Percentiles rank a stretch among this genome's conserved stretches.
phyloP scores from a whole-genome alignment of 2,113 vertebrate species.

The Daboia siamensis region DNA sequence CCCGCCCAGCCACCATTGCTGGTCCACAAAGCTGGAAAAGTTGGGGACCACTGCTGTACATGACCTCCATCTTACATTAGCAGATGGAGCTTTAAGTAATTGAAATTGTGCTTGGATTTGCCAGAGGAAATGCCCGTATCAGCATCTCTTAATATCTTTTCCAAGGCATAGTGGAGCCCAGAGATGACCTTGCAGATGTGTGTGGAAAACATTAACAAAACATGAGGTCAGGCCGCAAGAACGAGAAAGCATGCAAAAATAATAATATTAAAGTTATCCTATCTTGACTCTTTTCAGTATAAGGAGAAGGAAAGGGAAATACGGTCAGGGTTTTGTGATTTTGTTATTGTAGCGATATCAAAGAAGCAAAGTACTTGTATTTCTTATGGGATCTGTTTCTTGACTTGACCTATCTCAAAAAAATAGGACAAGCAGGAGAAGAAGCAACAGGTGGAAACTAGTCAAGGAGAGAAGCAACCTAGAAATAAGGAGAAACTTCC shows the following conservation, averaged over 20 bases:
- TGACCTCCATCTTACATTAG: not conserved
- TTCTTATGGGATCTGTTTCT: not conserved
- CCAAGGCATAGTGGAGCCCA: not conserved
- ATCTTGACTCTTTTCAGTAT: not conserved
- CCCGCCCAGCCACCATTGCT: not conserved
- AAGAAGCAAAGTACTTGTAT: not conserved
- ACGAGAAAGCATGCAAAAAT: not conserved
- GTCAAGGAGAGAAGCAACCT: no score
- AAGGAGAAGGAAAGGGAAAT: not conserved
- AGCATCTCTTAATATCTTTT: not conserved
- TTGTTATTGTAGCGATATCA: not conserved
- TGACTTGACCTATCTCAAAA: not conserved
- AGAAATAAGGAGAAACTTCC: no score
- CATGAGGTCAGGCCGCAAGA: not conserved
- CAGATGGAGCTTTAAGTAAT: not conserved
- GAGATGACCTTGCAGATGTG: not conserved
- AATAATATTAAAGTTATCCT: not conserved
- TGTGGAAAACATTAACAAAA: not conserved
- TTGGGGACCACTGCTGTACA: not conserved
- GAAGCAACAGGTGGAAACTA: no score
- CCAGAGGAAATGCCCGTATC: not conserved
- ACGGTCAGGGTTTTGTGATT: not conserved
- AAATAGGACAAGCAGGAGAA: no score
- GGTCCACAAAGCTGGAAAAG: not conserved
- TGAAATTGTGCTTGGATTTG: not conserved